Percentiles rank a stretch among this genome's conserved stretches.
Evolutionary conservation across 2,797 vertebrate species (phyloP).

Genomic region (Premnoplex brunnescens): DNA sequence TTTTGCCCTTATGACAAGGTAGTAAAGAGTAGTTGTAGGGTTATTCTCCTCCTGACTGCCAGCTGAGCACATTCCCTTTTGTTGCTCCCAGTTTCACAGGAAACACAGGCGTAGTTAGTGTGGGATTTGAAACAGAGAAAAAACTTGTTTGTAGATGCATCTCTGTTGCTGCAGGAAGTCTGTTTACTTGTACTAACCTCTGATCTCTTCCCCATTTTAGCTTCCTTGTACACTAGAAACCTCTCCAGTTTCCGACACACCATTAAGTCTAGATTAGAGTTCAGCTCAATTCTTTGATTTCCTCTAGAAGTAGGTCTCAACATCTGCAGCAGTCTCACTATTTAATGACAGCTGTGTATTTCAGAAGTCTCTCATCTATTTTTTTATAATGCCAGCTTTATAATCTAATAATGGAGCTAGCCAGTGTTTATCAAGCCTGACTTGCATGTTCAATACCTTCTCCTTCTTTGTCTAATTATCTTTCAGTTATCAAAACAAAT

Average conservation of each 20-base stretch:
- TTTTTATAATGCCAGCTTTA: conserved; percentile 9
- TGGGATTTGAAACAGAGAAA: neutral
- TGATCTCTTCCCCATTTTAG: neutral
- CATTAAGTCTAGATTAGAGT: neutral
- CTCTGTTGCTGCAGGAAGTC: neutral
- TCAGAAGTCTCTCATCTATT: neutral
- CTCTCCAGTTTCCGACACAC: neutral
- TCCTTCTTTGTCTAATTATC: neutral
- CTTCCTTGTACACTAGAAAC: neutral
- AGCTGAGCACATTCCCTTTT: neutral
- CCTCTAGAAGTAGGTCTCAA: neutral
- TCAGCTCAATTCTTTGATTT: neutral
- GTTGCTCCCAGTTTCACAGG: neutral
- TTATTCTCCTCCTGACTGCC: neutral
- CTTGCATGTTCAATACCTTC: neutral
- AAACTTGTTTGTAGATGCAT: neutral
- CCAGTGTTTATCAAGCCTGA: neutral
- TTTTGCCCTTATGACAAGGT: neutral
- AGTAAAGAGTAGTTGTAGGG: neutral
- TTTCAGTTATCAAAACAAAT: neutral
- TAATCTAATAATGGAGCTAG: neutral
- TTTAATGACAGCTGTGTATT: neutral
- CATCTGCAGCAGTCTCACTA: neutral
- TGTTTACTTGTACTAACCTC: neutral
- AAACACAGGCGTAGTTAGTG: neutral